Evolutionary conservation across 2,113 vertebrate genomes (phyloP).

Genomic region (Delphinapterus leucas): DNA sequence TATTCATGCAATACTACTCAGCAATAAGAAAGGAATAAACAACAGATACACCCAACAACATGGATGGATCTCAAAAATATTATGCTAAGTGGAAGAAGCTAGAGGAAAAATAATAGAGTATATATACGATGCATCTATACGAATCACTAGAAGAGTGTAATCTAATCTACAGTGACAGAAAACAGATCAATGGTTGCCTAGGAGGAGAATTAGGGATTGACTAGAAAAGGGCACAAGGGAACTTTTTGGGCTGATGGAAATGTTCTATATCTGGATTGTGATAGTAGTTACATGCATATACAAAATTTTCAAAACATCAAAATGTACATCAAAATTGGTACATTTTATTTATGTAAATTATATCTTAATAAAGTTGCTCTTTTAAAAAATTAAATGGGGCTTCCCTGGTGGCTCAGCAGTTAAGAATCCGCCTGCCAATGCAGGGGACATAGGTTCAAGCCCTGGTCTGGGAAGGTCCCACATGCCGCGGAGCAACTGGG

Average conservation of each 20-base stretch:
- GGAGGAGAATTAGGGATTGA: not conserved
- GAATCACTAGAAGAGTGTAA: not conserved
- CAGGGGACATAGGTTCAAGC: too few relatives aligned
- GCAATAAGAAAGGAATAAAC: not conserved
- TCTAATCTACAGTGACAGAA: not conserved
- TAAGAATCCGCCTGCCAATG: too few relatives aligned
- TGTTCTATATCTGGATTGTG: not conserved
- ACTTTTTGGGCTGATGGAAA: not conserved
- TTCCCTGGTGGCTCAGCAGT: too few relatives aligned
- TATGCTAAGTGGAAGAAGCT: not conserved
- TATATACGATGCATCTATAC: not conserved
- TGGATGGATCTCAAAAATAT: not conserved
- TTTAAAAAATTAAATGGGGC: not conserved
- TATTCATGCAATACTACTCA: not conserved
- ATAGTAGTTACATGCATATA: not conserved
- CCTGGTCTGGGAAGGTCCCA: too few relatives aligned
- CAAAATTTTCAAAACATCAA: not conserved
- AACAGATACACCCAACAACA: not conserved
- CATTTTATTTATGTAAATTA: not conserved
- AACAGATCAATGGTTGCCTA: not conserved
- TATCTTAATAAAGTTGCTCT: not conserved
- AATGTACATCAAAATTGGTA: not conserved
- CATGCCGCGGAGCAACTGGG: too few relatives aligned
- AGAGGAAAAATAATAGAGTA: not conserved
- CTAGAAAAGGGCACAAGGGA: not conserved